phyloP scores from a whole-genome alignment of 2,797 vertebrate genomes.

The Chelmon rostratus region DNA sequence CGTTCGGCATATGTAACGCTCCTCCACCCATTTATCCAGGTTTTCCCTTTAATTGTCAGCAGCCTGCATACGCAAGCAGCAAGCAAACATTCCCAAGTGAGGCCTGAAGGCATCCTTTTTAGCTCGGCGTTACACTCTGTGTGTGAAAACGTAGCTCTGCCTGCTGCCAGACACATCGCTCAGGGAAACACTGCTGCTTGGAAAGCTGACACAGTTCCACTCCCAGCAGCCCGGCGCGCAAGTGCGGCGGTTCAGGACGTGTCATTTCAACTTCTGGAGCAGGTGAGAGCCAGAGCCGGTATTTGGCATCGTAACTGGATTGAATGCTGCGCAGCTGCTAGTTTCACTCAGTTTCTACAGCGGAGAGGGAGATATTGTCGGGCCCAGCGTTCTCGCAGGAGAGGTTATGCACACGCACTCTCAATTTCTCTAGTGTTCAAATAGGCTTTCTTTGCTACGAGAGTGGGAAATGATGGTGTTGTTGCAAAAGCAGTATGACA shows the following conservation, averaged over 20 bases:
- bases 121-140: constrained; percentile 23
- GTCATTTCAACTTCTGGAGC: constrained; percentile 37
- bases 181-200: constrained; percentile 38
- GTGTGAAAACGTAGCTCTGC: constrained; percentile 31
- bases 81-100: constrained; percentile 50
- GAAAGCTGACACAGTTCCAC: constrained; percentile 54
- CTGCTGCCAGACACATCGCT: constrained; percentile 47
- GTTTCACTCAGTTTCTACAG: constrained; percentile 30
- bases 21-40: constrained; percentile 11
- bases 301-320: constrained; percentile 28
- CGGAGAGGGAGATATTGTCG: neutral
- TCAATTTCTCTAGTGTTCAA: neutral
- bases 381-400: neutral
- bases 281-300: constrained; percentile 35
- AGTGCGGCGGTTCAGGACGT: constrained; percentile 11
- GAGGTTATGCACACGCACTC: neutral
- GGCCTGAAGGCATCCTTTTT: constrained; percentile 54
- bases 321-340: constrained; percentile 43
- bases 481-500: neutral
- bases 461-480: neutral
- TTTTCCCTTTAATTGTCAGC: constrained; percentile 41
- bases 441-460: neutral
- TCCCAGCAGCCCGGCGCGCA: constrained; percentile 25
- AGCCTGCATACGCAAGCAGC: constrained; percentile 31
- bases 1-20: neutral